A percentile compares a stretch with the other conserved stretches of the same genome.
Evolutionary conservation across 2,888 invertebrate species (phyloP).

Genomic region (Tipula vernalis): DNA sequence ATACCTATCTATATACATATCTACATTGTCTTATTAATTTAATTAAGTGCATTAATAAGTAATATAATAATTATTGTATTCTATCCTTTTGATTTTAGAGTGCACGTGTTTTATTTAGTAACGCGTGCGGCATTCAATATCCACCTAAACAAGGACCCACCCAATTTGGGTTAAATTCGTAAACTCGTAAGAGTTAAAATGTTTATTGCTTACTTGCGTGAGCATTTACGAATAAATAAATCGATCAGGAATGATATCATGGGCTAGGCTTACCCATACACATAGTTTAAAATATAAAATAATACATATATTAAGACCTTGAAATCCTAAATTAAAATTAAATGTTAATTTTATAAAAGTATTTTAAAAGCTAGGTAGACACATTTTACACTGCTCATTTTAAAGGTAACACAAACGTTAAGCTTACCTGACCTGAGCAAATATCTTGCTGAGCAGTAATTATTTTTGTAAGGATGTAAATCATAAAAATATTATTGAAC

Average conservation of each 20-base stretch:
- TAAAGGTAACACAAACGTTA: no score
- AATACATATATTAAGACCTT: not conserved
- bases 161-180: not conserved
- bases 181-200: not conserved
- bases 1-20: not conserved
- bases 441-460: no score
- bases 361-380: not conserved
- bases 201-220: not conserved
- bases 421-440: no score
- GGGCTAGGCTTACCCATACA: not conserved
- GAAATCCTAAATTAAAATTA: not conserved
- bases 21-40: not conserved
- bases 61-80: not conserved
- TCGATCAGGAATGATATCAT: not conserved
- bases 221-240: not conserved
- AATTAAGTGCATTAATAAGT: not conserved
- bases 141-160: not conserved
- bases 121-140: not conserved
- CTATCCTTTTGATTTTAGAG: not conserved
- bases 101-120: not conserved
- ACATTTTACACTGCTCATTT: not conserved
- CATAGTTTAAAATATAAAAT: not conserved
- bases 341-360: not conserved
- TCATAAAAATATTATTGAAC: no score
- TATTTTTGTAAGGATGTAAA: no score